Evolutionary conservation across 2,113 vertebrate species (phyloP).

Genomic region (Mesembrinibis cayennensis): DNA sequence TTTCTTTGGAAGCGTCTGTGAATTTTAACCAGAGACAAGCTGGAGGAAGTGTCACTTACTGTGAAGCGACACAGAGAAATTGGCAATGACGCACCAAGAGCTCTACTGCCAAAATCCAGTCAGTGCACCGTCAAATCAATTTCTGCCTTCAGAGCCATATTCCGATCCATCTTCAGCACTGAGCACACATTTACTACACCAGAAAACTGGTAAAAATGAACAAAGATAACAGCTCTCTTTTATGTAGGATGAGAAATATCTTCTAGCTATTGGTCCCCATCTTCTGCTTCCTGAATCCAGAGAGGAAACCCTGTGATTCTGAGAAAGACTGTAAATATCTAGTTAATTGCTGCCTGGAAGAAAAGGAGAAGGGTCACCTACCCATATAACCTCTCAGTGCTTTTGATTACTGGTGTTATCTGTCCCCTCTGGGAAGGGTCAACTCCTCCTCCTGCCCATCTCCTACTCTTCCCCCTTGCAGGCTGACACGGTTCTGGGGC

Average conservation of each 20-base stretch:
- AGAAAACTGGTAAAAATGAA: neutral
- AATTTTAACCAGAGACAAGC: neutral
- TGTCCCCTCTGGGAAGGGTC: neutral
- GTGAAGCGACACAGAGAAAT: neutral
- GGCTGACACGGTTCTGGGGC: neutral
- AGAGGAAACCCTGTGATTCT: neutral
- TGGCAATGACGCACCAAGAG: neutral
- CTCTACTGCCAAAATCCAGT: conserved; percentile 12
- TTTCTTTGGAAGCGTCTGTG: neutral
- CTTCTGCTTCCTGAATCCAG: neutral
- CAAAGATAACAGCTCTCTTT: neutral
- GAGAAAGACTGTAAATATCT: neutral
- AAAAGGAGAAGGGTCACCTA: neutral
- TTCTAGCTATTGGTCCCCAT: neutral
- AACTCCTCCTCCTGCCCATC: neutral
- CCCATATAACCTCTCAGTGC: neutral
- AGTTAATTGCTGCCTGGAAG: neutral
- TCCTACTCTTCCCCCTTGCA: neutral
- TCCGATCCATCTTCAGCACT: neutral
- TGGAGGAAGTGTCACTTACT: neutral
- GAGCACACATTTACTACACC: neutral
- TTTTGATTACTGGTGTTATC: neutral
- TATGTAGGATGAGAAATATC: neutral
- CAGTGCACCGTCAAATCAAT: neutral
- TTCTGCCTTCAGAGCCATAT: neutral